These are phyloP conservation scores for Rhadinocentrus ornatus DNA, from an alignment of 2,797 vertebrate genomes.

Conservation along the genomic window DNA sequence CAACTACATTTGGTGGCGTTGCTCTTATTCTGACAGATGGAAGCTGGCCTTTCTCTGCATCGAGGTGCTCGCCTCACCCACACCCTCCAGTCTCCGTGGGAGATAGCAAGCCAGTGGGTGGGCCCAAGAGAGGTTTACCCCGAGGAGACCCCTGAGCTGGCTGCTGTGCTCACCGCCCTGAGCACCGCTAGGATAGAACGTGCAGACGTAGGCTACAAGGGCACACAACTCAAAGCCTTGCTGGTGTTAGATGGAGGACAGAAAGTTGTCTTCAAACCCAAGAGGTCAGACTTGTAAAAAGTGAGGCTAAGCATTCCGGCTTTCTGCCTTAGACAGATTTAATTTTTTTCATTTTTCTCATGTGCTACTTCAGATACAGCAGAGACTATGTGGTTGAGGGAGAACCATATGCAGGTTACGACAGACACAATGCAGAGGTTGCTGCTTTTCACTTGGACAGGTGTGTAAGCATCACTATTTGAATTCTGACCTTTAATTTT, in stretches of 20 bases:
- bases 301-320: fast-evolving
- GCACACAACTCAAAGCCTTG: constrained; percentile 96
- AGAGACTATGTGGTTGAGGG: constrained; percentile 94
- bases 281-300: constrained; percentile 83
- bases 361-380: constrained; percentile 84
- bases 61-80: constrained; percentile 91
- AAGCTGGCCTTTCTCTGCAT: constrained; percentile 87
- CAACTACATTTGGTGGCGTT: background rate
- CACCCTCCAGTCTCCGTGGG: constrained; percentile 97
- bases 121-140: constrained; percentile 97
- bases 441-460: constrained; percentile 98
- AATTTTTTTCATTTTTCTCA: background rate
- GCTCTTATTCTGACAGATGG: constrained; percentile 82
- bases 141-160: constrained; percentile 95
- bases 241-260: constrained; percentile 96
- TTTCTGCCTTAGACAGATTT: background rate
- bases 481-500: background rate
- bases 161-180: constrained; percentile 92
- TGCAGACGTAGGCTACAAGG: constrained; percentile 97
- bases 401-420: constrained; percentile 96
- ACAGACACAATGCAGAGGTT: constrained; percentile 97
- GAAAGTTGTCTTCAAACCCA: constrained; percentile 99
- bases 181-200: constrained; percentile 88
- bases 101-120: constrained; percentile 97
- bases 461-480: constrained; percentile 68